Evolutionary conservation across 2,797 vertebrate genomes (phyloP), one percentile per base, ranked within the genome.

Genomic region (Rhodeus uyekii): DNA sequence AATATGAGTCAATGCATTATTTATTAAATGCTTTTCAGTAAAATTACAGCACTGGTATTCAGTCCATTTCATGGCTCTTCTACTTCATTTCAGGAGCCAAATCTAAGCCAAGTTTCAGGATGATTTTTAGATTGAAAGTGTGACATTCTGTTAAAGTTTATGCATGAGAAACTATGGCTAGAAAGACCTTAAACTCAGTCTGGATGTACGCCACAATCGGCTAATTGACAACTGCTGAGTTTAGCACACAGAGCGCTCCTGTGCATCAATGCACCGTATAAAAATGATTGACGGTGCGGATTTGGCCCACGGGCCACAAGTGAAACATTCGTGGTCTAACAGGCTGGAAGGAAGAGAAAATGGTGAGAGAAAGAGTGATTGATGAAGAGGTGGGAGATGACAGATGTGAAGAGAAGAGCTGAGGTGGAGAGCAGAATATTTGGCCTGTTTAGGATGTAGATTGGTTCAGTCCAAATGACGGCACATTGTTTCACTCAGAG

Each of bases 381-480:
- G 61, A 77, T 78, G 48, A 34, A 58, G 69, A 81, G 74, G 63
- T 77, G 48, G 24, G 14, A 42, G 27, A 9, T 78, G 82, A 83
- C 67, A 50, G 75, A 83, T 46, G 75, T 42, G 73, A 42, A 44
- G 53, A 63, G 69, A 71, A 27, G n/a, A 61, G 42, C 76, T 38
- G 58, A 83, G 76, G 82, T 81, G 55, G 58, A 78, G 71, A 80
- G 77, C 81, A 82, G 53, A 36, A 32, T 64, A 18, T 55, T 24
- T 29, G 22, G 24, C n/a, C 22, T 73, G 76, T 86, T 84, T 87
- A 86, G 88, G 65, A 92, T 92, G 90, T 84, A 89, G 89, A 92
- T 90, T 76, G 82, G 89, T 90, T 89, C 89, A 53, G 63, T 76
- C 63, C 88, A 91, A 92, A 74, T 90, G 93, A 91, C 90, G 89